Evolutionary conservation across 2,797 vertebrate genomes (phyloP), one percentile per base, ranked within the genome.

Genomic region (Hydrophis major): DNA sequence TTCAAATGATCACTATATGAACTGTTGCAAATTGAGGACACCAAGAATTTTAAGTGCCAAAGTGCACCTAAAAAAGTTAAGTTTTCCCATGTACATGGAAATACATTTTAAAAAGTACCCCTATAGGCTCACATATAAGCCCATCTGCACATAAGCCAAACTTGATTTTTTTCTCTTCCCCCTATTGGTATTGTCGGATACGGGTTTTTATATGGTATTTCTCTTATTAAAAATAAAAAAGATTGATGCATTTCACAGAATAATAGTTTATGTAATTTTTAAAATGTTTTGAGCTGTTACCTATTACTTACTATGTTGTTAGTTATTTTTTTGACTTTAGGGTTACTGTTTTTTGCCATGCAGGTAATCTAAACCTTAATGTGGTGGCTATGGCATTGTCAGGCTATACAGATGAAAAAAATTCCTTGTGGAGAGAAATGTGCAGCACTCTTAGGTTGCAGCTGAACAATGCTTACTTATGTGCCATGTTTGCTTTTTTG

Each of bases 331-430:
- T 22, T 94, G 37, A 57, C 60, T 6, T 32, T 74, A 74, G 16
- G 61, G 16, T 74, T 74, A 12, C 22, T 96, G 5, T 93, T 74
- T 78, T 96, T 93, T 95, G 91, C 94, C 18, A 53, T 94, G 6
- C 97, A 99, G 99, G 99, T 92, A 98, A 99, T 97, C 97, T 99
- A 97, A 99, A 99, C 97, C 98, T 99, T 95, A 99, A 99, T 37
- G 99, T 99, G 83, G 99, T 99, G 93, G 99, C 99, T 94, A 99
- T 99, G 99, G 99, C 99, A 90, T 97, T 99, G 69, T 99, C 99
- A 0, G 99, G 99, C 88, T 99, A 99, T 96, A 99, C 99, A 0
- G 99, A 99, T 37, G 99, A 99, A 97, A 99, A 99, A 97, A 98
- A 98, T 53, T 99, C 99, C 25, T 98, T 99, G 93, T 99, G 99